Base-by-base conservation (phyloP, 2,888 invertebrate genomes). In the Metalampra italica region DNA sequence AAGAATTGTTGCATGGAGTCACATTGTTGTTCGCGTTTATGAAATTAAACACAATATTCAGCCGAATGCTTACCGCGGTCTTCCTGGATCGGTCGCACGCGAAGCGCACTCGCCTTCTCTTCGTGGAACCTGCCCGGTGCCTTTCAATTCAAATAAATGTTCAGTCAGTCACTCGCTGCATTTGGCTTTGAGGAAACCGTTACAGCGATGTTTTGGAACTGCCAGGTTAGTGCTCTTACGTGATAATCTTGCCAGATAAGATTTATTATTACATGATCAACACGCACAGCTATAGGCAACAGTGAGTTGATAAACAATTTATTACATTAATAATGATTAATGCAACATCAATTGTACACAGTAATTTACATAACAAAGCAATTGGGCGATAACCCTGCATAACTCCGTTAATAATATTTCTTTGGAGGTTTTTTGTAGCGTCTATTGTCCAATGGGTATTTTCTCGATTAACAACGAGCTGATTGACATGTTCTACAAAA, bases 31-130 rank as follows among this genome's bases (percentile, higher is more conserved):
- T n/a, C 29, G 41, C 30, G 7, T 29, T 11, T n/a, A 66, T 64
- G 71, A 66, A 72, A 75, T 73, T 71, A 69, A 72, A 68, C 70
- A 71, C 74, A n/a, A n/a, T n/a, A 78, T 77, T 77, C 72, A 74
- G 67, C 62, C 64, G 76, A 83, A 78, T 84, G 87, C 85, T 87
- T 83, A 84, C 74, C 65, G 56, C 56, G 64, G 77, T 57, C 64
- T 87, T 85, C 85, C 82, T 69, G 78, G 82, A 81, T 71, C 65
- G 36, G n/a, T 1, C 55, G 69, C 54, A 69, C 64, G 68, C 71
- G 55, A 54, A 68, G 62, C 66, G 65, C 38, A 65, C 62, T 62
- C 59, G 61, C 50, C 66, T 65, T 61, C 59, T 68, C 69, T 77
- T 76, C 70, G 64, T 51, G 56, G 72, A 72, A 75, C 60, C 59